Evolutionary conservation across 2,888 invertebrate genomes (phyloP).

Genomic region (Julus scandinavius): DNA sequence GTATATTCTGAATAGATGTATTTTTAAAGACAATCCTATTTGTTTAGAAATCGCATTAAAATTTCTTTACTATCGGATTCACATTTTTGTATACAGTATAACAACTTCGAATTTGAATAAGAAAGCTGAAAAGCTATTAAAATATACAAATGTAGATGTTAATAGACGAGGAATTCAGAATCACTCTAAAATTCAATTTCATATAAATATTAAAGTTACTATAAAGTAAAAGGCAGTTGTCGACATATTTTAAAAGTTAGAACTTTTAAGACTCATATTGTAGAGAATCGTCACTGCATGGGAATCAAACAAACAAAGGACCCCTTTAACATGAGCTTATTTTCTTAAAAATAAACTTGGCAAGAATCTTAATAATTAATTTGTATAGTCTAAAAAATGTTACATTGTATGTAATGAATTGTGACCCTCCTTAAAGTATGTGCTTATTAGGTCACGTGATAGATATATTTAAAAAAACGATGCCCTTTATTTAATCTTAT

Average conservation of each 20-base stretch:
- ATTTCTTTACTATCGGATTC: background rate
- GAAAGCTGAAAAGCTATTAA: background rate
- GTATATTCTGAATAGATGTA: background rate
- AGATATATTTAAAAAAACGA: background rate
- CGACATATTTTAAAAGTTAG: no score
- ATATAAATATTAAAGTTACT: background rate
- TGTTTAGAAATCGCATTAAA: background rate
- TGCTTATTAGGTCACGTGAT: background rate
- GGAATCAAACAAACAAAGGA: no score
- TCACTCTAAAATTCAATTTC: background rate
- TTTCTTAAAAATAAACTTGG: no score
- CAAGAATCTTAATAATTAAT: no score
- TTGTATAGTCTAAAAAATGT: background rate
- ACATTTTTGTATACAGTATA: background rate
- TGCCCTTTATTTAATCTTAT: background rate
- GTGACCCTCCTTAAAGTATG: background rate
- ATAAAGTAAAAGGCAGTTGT: no score
- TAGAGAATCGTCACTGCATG: no score
- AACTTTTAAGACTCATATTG: no score
- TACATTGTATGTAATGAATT: background rate
- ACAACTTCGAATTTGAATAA: background rate
- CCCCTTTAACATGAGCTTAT: no score
- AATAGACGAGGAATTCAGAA: no score
- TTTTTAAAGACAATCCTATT: background rate
- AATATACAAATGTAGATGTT: background rate